Conservation (phyloP, 2,888 invertebrate species). For the Rhaphigaster nebulosa region DNA sequence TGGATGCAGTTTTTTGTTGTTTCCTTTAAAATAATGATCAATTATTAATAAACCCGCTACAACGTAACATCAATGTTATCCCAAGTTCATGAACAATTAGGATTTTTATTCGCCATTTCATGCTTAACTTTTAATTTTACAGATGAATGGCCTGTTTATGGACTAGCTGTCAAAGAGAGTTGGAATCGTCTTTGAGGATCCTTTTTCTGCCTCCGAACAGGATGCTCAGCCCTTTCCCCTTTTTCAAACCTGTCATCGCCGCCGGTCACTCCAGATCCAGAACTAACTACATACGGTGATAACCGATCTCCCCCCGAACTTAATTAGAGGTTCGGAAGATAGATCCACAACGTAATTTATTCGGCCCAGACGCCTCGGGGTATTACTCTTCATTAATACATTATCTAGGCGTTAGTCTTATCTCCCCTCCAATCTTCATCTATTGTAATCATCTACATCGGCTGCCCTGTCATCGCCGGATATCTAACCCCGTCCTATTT, state of each 20-base stretch:
- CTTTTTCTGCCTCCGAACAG: not conserved
- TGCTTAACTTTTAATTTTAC: too few relatives aligned
- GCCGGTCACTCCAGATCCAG: conserved; percentile 23
- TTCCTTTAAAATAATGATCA: too few relatives aligned
- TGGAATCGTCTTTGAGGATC: not conserved
- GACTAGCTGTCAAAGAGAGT: too few relatives aligned
- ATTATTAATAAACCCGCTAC: too few relatives aligned
- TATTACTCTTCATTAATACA: conserved; percentile 48
- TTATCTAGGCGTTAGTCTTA: conserved; percentile 8
- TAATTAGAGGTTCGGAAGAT: not conserved
- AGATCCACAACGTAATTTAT: not conserved
- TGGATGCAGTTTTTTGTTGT: too few relatives aligned
- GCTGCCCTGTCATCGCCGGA: not conserved
- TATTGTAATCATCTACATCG: conserved; percentile 27
- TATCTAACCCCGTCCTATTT: not conserved
- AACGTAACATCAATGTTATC: too few relatives aligned
- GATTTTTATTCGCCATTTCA: too few relatives aligned
- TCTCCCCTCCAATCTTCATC: conserved; percentile 10
- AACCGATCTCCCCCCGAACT: not conserved
- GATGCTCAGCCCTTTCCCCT: not conserved
- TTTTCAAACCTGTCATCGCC: not conserved
- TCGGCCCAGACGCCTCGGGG: not conserved
- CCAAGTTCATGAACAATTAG: too few relatives aligned
- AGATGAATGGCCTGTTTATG: too few relatives aligned
- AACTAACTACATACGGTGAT: not conserved